Evolutionary conservation across 1,140 invertebrate species (phyloP).

Genomic region (Cryptotermes secundus): DNA sequence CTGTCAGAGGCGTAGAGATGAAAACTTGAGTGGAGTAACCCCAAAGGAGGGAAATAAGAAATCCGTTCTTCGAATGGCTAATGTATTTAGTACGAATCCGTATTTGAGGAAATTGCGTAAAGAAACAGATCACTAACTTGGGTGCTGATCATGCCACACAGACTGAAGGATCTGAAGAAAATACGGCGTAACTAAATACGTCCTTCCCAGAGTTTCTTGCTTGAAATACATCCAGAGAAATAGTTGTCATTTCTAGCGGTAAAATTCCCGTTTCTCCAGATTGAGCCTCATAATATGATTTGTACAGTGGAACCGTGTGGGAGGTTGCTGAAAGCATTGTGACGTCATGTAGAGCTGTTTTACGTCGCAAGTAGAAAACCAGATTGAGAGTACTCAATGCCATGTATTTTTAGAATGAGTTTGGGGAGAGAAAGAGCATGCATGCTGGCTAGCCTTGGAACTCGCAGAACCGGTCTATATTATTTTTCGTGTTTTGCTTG

Average conservation of each 20-base stretch:
- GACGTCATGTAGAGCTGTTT: not conserved
- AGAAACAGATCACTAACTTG: no score
- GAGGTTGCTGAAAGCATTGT: not conserved
- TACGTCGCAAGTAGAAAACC: not conserved
- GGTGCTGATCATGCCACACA: no score
- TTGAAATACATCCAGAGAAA: no score
- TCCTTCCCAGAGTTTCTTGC: no score
- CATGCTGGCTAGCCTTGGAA: not conserved
- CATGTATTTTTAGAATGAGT: not conserved
- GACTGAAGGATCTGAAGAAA: no score
- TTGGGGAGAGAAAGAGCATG: conserved; percentile 3
- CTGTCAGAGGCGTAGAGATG: no score
- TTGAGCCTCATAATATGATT: not conserved
- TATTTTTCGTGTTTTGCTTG: not conserved
- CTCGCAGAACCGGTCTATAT: not conserved
- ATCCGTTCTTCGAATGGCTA: no score
- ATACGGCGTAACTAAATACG: no score
- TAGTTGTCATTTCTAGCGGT: not conserved
- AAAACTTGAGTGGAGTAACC: no score
- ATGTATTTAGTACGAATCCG: no score
- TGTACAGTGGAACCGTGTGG: not conserved
- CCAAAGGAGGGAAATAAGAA: no score
- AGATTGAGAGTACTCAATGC: conserved; percentile 7
- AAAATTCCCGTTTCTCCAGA: not conserved
- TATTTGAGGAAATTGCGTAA: no score